These are phyloP conservation scores for Todiramphus saurophagus DNA, from an alignment of 2,113 vertebrate genomes.

Conservation along the genomic window DNA sequence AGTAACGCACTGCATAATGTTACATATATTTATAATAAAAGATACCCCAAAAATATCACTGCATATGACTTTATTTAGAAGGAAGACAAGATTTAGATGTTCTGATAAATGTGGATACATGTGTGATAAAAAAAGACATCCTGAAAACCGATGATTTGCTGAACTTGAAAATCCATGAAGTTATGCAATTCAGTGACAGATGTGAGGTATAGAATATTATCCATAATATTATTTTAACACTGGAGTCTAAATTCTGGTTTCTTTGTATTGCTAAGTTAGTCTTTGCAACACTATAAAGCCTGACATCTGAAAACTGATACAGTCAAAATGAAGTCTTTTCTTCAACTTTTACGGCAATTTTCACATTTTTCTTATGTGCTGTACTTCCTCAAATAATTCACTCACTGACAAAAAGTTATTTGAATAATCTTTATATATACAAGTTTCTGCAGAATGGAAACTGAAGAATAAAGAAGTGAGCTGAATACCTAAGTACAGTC, in stretches of 20 bases:
- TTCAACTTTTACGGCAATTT: conserved; percentile 36
- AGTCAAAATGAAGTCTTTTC: conserved; percentile 16
- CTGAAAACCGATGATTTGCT: neutral
- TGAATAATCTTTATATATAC: conserved; percentile 27
- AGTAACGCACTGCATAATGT: neutral
- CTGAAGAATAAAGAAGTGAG: neutral
- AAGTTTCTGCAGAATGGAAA: conserved; percentile 19
- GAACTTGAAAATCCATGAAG: neutral
- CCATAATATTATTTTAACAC: neutral
- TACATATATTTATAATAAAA: neutral
- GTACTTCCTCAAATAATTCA: conserved; percentile 35
- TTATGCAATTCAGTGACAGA: neutral
- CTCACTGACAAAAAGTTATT: conserved; percentile 30
- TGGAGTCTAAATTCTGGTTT: neutral
- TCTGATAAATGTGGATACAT: neutral
- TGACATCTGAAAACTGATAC: conserved; percentile 1
- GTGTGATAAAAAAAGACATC: neutral
- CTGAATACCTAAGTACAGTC: neutral
- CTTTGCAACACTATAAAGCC: neutral
- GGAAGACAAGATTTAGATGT: neutral
- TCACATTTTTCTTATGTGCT: neutral
- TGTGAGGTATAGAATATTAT: neutral
- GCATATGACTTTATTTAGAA: neutral
- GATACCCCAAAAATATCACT: neutral
- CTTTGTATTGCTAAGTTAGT: neutral